Base-by-base conservation (phyloP, 2,113 vertebrate species). In the Xiphophorus couchianus region DNA sequence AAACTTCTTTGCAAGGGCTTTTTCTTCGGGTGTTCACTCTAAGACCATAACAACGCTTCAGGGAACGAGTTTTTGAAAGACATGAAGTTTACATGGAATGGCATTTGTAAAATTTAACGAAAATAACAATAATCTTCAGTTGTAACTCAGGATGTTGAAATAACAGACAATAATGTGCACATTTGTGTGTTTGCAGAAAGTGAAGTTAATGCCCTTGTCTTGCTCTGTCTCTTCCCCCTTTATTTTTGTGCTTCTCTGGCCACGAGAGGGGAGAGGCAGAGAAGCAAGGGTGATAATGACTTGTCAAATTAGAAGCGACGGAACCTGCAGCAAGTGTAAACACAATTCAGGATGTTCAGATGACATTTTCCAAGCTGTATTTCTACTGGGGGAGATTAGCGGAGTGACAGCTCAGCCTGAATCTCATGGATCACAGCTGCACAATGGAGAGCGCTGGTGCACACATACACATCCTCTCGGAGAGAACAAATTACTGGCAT, bases 301-400 rank as follows among this genome's bases (percentile, higher is more conserved):
- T 90, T 93, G 92, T 93, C 91, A 93, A 93, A 93, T 93, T 93
- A 93, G 90, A 87, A 90, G 88, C 82, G 88, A 91, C 90, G 90
- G 90, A 91, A 93, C 91, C 92, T 88, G 90, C 90, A 90, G 90
- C 84, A 68, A 92, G 90, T 90, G 91, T 91, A 93, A 93, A 93
- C 91, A 93, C 87, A 90, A 89, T 90, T 84, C 77, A 5, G 83
- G 86, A 87, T 92, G 91, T 91, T 93, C 87, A 71, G 86, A 88
- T 92, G 91, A 93, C 91, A 92, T 92, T 93, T 90, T 90, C 86
- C 84, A 64, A 88, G 90, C 89, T 90, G 87, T 85, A 90, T 93
- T 92, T 91, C 90, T 92, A 89, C 90, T 88, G 88, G 84, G 89
- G 91, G 78, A 92, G 92, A 93, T 93, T 92, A 92, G 88, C 79